Evolutionary conservation across 2,888 invertebrate genomes (phyloP).

Genomic region (Leptogaster cylindrica): DNA sequence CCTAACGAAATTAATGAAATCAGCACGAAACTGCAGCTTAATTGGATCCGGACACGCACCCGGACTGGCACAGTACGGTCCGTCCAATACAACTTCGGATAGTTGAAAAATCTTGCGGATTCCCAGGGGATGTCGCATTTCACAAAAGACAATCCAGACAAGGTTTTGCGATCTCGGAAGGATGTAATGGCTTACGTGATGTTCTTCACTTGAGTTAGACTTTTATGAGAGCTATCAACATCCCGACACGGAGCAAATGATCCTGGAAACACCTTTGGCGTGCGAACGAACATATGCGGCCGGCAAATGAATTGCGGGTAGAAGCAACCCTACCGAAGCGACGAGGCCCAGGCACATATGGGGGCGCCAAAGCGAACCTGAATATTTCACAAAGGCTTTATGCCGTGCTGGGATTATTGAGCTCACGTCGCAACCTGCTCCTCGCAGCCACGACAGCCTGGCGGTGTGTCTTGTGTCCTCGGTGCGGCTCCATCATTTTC

Average conservation of each 20-base stretch:
- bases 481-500: slow-evolving; percentile 41
- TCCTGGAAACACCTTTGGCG: slow-evolving; percentile 34
- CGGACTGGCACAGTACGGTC: slow-evolving; percentile 13
- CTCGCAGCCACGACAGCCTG: not conserved
- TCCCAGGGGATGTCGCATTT: no score
- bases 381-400: slow-evolving; percentile 32
- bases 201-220: slow-evolving; percentile 29
- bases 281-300: slow-evolving; percentile 31
- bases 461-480: slow-evolving; percentile 7
- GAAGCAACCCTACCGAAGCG: not conserved
- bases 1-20: slow-evolving; percentile 11
- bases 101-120: no score
- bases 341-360: not conserved
- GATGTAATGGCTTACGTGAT: slow-evolving; percentile 36
- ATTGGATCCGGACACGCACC: not conserved
- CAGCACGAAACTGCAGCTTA: slow-evolving; percentile 1
- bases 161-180: not conserved
- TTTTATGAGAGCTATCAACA: slow-evolving; percentile 33
- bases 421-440: slow-evolving; percentile 12
- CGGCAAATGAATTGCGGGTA: slow-evolving; percentile 33
- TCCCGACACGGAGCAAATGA: slow-evolving; percentile 29
- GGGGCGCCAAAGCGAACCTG: not conserved
- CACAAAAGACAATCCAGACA: no score
- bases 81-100: no score
- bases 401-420: slow-evolving; percentile 21